These are phyloP conservation scores for Corynorhinus townsendii DNA, from an alignment of 2,113 vertebrate genomes.

Conservation along the genomic window DNA sequence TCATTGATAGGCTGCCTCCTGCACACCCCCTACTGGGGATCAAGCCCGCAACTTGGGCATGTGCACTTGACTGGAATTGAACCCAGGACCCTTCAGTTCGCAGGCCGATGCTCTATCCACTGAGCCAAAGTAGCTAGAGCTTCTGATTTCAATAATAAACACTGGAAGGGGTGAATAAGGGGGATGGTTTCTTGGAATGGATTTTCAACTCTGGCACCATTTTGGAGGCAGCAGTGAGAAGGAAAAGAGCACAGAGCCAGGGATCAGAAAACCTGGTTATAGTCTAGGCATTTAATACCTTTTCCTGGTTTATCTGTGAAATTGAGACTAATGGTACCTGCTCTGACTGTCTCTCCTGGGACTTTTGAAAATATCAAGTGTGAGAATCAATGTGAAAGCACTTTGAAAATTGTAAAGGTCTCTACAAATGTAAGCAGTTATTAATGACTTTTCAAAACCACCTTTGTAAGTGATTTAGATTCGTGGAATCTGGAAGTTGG, in stretches of 20 bases:
- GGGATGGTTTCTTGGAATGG: neutral
- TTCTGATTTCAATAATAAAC: neutral
- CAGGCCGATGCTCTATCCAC: too few relatives aligned
- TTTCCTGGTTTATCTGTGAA: slow-evolving; percentile 18
- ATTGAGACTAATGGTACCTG: neutral
- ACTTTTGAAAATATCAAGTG: slow-evolving; percentile 19
- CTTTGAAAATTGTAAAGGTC: neutral
- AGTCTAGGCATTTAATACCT: neutral
- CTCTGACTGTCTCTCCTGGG: neutral
- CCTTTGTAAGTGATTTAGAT: slow-evolving; percentile 9
- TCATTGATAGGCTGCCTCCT: too few relatives aligned
- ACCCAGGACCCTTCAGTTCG: too few relatives aligned
- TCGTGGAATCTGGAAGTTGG: neutral
- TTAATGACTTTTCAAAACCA: neutral
- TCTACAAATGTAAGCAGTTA: neutral
- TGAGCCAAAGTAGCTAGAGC: too few relatives aligned
- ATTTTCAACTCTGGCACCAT: neutral
- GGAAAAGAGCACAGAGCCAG: neutral
- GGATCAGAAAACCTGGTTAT: neutral
- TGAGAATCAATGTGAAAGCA: neutral
- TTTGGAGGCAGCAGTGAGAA: neutral
- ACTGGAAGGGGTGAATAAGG: neutral
- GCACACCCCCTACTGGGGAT: too few relatives aligned
- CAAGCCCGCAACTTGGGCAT: too few relatives aligned
- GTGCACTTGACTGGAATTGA: too few relatives aligned